Base-by-base conservation (phyloP, 1,140 invertebrate genomes). In the Drosophila chauvacae region DNA sequence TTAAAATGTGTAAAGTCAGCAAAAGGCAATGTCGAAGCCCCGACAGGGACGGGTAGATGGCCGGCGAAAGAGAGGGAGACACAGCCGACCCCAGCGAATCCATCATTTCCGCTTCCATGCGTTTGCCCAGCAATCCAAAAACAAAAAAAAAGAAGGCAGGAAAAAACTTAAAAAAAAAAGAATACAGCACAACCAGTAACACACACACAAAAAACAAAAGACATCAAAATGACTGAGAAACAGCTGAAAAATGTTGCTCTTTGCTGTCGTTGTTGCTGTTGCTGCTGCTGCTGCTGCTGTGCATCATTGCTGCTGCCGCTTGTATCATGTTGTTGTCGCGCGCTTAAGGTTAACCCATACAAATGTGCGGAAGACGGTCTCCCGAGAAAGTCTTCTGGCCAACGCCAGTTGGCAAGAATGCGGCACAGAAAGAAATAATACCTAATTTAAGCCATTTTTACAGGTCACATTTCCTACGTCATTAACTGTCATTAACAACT, bases 61-160 rank as follows among this genome's bases (percentile, higher is more conserved):
- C 35, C 18, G 37, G 62, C 45, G 42, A 75, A 39, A 56, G 69
- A 75, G 41, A 70, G 58, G 58, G 47, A 41, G 48, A 58, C 59
- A 64, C 60, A 41, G 44, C 45, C 82, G 75, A 72, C 81, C 75
- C 81, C 69, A 81, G 81, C 88, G 79, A 91, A 91, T 91, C 88
- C 88, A 91, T 91, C 88, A 91, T 91, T 91, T 91, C 88, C 88
- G 88, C 88, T 91, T 91, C 78, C 88, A 90, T 91, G 90, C 90
- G 81, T 91, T 90, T 79, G 71, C 71, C 84, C 81, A 77, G 61
- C 73, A 62, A 80, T 50, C 68, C 69, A 79, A 77, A 80, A 80
- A 72, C 45, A 55, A 56, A 50, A 51, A 45, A 51, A 69, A 58
- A 47, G 50, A 55, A 65, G 37, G 45, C 59, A 50, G 57, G 44